These are phyloP conservation scores for Parasteatoda tepidariorum DNA, from an alignment of 1,140 invertebrate species.

Conservation along the genomic window DNA sequence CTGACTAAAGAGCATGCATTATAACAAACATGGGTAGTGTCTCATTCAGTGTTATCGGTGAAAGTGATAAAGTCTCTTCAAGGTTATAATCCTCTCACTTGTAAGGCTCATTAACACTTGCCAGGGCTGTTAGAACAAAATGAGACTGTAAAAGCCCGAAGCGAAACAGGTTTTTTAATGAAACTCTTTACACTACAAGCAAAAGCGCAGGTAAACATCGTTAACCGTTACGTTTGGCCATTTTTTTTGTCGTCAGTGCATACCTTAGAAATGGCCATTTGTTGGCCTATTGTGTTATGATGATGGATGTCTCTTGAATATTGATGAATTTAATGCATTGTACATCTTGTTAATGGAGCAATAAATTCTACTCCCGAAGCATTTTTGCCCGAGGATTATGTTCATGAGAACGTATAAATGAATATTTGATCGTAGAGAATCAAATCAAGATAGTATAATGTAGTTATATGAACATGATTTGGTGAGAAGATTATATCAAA, in stretches of 20 bases:
- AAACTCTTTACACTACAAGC: not conserved
- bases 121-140: not conserved
- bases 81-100: not conserved
- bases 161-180: slow-evolving; percentile 27
- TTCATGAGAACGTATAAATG: too few relatives aligned
- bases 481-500: too few relatives aligned
- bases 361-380: too few relatives aligned
- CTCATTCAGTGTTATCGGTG: not conserved
- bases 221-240: slow-evolving; percentile 22
- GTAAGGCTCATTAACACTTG: not conserved
- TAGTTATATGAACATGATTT: too few relatives aligned
- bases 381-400: too few relatives aligned
- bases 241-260: not conserved
- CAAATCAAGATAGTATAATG: too few relatives aligned
- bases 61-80: not conserved
- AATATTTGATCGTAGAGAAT: too few relatives aligned
- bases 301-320: not conserved
- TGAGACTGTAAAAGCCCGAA: not conserved
- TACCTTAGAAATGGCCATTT: not conserved
- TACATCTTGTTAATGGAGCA: not conserved
- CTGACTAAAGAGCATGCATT: too few relatives aligned
- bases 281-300: not conserved
- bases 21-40: too few relatives aligned
- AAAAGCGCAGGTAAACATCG: slow-evolving; percentile 15
- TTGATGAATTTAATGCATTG: not conserved